phyloP scores from a whole-genome alignment of 2,113 vertebrate genomes.

The Brachyhypopomus occidentalis region DNA sequence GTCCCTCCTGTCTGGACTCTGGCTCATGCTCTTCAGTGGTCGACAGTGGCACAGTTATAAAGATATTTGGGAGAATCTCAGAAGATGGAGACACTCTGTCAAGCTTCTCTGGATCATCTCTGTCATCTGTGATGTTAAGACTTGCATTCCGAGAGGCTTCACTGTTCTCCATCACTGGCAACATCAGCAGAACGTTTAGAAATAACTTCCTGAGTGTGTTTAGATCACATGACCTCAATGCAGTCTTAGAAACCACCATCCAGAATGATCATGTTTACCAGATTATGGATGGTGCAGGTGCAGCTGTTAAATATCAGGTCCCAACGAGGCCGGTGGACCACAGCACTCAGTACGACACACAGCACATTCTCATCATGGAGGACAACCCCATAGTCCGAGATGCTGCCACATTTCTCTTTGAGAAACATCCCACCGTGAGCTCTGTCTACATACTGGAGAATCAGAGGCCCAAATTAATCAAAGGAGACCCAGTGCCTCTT shows the following conservation, averaged over 20 bases:
- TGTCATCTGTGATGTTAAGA: slow-evolving; percentile 51
- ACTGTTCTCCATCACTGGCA: slow-evolving; percentile 52
- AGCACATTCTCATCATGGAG: slow-evolving; percentile 56
- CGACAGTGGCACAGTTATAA: slow-evolving; percentile 38
- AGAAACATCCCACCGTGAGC: slow-evolving; percentile 33
- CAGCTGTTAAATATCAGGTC: slow-evolving; percentile 24
- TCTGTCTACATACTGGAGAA: slow-evolving; percentile 55
- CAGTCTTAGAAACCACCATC: slow-evolving; percentile 53
- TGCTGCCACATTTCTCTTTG: slow-evolving; percentile 45
- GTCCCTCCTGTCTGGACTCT: slow-evolving; percentile 37
- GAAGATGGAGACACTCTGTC: slow-evolving; percentile 50
- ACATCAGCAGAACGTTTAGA: slow-evolving; percentile 49
- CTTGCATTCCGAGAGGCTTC: slow-evolving; percentile 9
- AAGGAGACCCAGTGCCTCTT: slow-evolving; percentile 36
- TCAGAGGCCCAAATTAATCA: slow-evolving; percentile 47
- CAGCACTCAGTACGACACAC: slow-evolving; percentile 56
- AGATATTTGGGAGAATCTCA: slow-evolving; percentile 53
- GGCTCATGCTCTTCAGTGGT: slow-evolving; percentile 40
- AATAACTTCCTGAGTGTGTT: slow-evolving; percentile 42
- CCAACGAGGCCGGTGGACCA: slow-evolving; percentile 40
- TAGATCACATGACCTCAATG: slow-evolving; percentile 5
- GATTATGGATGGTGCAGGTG: not conserved
- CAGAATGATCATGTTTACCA: slow-evolving; percentile 47
- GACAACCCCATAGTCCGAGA: slow-evolving; percentile 21
- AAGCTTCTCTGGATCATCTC: slow-evolving; percentile 42